phyloP scores from a whole-genome alignment of 1,140 invertebrate genomes.

The Drosophila orena region DNA sequence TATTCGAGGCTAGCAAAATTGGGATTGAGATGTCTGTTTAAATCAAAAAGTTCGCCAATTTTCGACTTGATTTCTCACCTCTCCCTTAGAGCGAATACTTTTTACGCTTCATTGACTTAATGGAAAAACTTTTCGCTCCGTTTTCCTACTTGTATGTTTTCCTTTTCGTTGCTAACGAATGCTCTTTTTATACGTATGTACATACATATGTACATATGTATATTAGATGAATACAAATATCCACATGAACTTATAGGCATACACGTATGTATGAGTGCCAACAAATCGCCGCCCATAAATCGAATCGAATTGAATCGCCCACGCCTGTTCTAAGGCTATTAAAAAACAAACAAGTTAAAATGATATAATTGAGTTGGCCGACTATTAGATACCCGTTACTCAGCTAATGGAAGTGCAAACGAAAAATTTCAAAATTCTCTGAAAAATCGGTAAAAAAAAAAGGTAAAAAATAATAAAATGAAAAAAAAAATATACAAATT shows the following conservation, averaged over 20 bases:
- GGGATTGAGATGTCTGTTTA: conserved; percentile 26
- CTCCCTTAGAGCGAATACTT: conserved; percentile 70
- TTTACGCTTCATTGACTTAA: conserved; percentile 80
- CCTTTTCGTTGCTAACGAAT: conserved; percentile 21
- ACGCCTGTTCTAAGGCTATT: conserved; percentile 35
- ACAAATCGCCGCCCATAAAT: conserved; percentile 71
- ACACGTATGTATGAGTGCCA: conserved; percentile 12
- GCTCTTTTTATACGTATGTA: conserved; percentile 6
- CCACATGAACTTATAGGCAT: not conserved
- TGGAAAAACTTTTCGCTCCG: conserved; percentile 73
- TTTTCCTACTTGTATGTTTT: conserved; percentile 44
- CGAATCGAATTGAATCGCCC: conserved; percentile 44
- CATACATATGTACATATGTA: conserved; percentile 1
- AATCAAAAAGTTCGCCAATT: conserved; percentile 52
- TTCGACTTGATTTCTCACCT: conserved; percentile 55
- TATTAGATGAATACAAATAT: not conserved
- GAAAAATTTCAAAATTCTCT: too few relatives aligned
- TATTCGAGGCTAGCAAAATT: not conserved
- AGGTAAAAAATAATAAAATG: too few relatives aligned
- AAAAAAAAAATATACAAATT: too few relatives aligned
- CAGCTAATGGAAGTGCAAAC: too few relatives aligned
- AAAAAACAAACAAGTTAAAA: conserved; percentile 21
- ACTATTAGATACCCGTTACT: too few relatives aligned
- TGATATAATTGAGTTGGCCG: too few relatives aligned
- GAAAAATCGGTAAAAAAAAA: too few relatives aligned